A percentile compares a stretch with the other conserved stretches of the same genome.
Evolutionary conservation across 2,888 invertebrate genomes (phyloP).

Genomic region (Drosophila prostipennis): DNA sequence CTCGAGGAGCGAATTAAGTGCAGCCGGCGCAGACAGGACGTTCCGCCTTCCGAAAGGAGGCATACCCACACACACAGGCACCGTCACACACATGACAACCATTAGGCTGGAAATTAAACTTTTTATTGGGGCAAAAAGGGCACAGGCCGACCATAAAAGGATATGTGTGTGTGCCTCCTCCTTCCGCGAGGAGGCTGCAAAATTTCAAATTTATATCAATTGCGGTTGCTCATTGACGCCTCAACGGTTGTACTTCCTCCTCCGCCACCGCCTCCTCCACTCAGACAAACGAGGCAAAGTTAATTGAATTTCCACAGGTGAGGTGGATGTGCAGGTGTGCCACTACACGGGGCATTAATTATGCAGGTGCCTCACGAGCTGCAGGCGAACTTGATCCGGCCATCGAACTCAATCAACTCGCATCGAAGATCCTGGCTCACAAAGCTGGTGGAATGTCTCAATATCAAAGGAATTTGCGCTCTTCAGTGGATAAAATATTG

Average conservation of each 20-base stretch:
- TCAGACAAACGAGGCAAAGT: conserved; percentile 18
- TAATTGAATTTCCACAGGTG: conserved; percentile 36
- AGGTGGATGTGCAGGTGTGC: background rate
- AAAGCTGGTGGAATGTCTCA: background rate
- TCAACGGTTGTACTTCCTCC: background rate
- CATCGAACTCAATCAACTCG: conserved; percentile 13
- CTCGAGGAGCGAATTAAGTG: conserved; percentile 71
- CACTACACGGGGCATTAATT: conserved; percentile 23
- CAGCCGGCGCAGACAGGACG: conserved; percentile 35
- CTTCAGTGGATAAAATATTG: no score
- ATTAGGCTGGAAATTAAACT: conserved; percentile 73
- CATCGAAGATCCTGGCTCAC: background rate
- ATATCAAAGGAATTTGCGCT: background rate
- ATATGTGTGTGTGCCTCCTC: background rate
- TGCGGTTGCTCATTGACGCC: conserved; percentile 47
- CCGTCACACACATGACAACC: conserved; percentile 57
- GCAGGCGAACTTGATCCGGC: conserved; percentile 8
- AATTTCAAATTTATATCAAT: conserved; percentile 50
- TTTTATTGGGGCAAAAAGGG: conserved; percentile 60
- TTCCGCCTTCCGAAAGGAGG: conserved; percentile 21
- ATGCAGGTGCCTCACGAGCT: conserved; percentile 27
- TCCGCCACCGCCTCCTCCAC: background rate
- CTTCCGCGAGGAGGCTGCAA: conserved; percentile 17
- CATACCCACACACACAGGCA: background rate
- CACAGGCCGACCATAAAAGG: conserved; percentile 9